A percentile compares a stretch with the other conserved stretches of the same genome.
Conservation (phyloP, 2,888 invertebrate species). For the Papilio protenor region DNA sequence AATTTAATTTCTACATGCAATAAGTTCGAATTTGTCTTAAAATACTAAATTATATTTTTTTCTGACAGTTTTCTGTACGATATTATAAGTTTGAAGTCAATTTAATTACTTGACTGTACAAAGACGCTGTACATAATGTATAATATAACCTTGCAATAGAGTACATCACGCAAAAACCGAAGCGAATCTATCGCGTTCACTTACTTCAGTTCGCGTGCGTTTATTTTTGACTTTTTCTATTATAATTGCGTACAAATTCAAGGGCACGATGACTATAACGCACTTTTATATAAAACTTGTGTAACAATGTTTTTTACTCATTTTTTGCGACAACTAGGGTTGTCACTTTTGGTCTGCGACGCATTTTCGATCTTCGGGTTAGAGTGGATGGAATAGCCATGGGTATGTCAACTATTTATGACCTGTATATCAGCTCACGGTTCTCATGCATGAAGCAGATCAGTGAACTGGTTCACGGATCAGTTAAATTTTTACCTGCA, state of each 20-base stretch:
- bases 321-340: not conserved
- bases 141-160: not conserved
- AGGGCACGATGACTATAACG: constrained; percentile 18
- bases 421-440: too few species aligned
- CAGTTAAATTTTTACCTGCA: too few species aligned
- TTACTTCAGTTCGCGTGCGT: constrained; percentile 7
- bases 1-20: too few species aligned
- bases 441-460: too few species aligned
- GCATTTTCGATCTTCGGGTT: not conserved
- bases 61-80: too few species aligned
- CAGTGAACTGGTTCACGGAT: too few species aligned
- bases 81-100: too few species aligned
- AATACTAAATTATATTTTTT: too few species aligned
- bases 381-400: not conserved
- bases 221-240: constrained; percentile 21
- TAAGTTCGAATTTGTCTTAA: too few species aligned
- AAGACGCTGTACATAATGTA: not conserved
- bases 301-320: not conserved
- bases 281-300: not conserved
- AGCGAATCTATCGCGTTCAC: constrained; percentile 9
- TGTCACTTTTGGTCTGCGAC: not conserved
- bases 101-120: not conserved
- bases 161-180: constrained; percentile 18
- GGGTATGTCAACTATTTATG: too few species aligned
- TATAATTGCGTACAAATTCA: constrained; percentile 13